Base-by-base conservation (phyloP, 2,888 invertebrate species). In the Prosapia bicincta region DNA sequence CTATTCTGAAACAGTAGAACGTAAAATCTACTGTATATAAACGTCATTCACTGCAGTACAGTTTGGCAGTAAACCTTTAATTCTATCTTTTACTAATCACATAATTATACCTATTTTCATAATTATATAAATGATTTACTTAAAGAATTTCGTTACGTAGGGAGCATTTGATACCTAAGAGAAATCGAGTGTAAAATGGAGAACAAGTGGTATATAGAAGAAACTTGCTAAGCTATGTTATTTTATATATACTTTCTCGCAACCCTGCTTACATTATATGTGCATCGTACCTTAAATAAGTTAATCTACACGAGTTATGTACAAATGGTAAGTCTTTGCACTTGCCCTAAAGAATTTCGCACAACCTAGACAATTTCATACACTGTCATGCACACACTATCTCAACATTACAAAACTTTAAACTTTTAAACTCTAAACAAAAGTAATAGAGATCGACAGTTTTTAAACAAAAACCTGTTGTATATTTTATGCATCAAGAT, bases 281-380 rank as follows among this genome's bases (percentile, higher is more conserved):
- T 54, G 54, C 54, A 54, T 20, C 54, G 54, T 54, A 54, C 9
- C 54, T 54, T 54, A 54, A 20, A 54, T 38, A 38, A 20, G n/a
- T 20, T 54, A 54, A 54, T 54, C 54, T 54, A 54, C 54, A 54
- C 54, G 54, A 54, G 54, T 54, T 54, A 54, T 54, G 3, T 54
- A 54, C 54, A 54, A n/a, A 54, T 54, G 54, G 54, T 54, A 54
- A 54, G 54, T 54, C 54, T 54, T 54, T 54, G 54, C 54, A 54
- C 54, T 54, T 54, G 54, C 54, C 54, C 54, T 2, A 9, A 38
- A 38, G 9, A 10, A 2, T 13, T 13, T 38, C 13, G 10, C 38
- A 38, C 38, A 38, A 38, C 38, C 38, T 38, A 54, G 3, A 20
- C 2, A 20, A 20, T 54, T 54, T 54, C 38, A 20, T 54, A 54